Base-by-base conservation (phyloP, 2,888 invertebrate species). In the Archips xylosteana region DNA sequence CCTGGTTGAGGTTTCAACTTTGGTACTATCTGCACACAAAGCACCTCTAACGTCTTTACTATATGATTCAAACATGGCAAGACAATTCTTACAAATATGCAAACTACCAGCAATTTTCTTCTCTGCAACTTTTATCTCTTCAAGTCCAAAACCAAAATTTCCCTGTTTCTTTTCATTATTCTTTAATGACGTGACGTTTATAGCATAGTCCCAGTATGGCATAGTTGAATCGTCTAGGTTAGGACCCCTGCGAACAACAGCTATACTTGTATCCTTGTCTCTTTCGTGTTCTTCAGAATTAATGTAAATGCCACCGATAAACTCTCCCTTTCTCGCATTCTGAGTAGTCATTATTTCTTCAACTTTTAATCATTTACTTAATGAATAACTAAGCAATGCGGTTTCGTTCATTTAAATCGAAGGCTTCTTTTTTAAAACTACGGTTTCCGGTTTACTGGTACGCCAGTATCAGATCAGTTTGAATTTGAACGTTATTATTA, bases 301-400 rank as follows among this genome's bases (percentile, higher is more conserved):
- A 60, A 60, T 39, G 1, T 36, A 8, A 62, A 62, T 42, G 42
- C 42, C 36, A 42, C 42, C 62, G 62, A 62, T 39, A 62, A 62
- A 62, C 62, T 62, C 62, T n/a, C 62, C 62, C 62, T 62, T 62
- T 42, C 34, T 39, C 15, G 15, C 32, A 23, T 57, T 32, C 32
- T 32, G 32, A 57, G 57, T 32, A 12, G 57, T 32, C 12, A 12
- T 32, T 57, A 32, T 57, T 57, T 57, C 57, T 32, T 57, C 12
- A 12, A 12, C 2, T 57, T 57, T 57, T 57, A 8, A 3, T 45
- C 12, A 45, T 12, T 1, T 49, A 15, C 4, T 13, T 2, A 4
- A 49, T 15, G 5, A 49, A n/a, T n/a, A 5, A 45, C n/a, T 49
- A 49, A 13, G 4, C 1, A 49, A 4, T 49, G 39, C n/a, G 2